These are phyloP conservation scores for Hyla sarda DNA, from an alignment of 2,113 vertebrate species.

Conservation along the genomic window DNA sequence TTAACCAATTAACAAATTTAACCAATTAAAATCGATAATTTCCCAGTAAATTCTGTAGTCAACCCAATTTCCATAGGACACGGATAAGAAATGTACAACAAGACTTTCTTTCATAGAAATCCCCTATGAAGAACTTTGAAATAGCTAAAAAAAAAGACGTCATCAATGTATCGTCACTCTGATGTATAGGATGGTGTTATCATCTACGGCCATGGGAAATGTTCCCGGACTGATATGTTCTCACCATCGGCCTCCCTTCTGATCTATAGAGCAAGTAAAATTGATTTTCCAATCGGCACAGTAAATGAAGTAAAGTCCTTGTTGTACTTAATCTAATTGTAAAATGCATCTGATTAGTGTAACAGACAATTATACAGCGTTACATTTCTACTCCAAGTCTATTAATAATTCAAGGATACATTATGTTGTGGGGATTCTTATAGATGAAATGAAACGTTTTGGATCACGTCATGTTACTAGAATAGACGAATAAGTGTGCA, in stretches of 20 bases:
- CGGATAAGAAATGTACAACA: neutral
- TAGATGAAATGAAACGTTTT: neutral
- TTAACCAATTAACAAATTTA: neutral
- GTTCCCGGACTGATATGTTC: neutral
- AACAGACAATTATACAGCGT: constrained; percentile 11
- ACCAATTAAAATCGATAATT: neutral
- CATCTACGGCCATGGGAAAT: neutral
- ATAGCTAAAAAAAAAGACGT: neutral
- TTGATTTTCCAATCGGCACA: neutral
- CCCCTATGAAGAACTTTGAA: neutral
- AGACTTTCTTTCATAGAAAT: neutral
- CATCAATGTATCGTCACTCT: neutral
- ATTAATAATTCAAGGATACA: neutral
- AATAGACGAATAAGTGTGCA: neutral
- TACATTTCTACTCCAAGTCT: neutral
- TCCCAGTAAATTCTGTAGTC: neutral
- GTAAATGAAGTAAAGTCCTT: neutral
- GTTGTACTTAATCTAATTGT: constrained; percentile 11
- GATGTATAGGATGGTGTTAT: neutral
- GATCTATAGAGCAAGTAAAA: constrained; percentile 3
- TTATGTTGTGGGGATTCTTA: neutral
- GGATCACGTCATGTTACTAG: neutral
- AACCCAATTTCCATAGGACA: neutral
- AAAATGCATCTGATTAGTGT: constrained; percentile 3
- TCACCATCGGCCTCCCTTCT: constrained; percentile 2